phyloP scores from a whole-genome alignment of 2,113 vertebrate genomes.

The Dromas ardeola region DNA sequence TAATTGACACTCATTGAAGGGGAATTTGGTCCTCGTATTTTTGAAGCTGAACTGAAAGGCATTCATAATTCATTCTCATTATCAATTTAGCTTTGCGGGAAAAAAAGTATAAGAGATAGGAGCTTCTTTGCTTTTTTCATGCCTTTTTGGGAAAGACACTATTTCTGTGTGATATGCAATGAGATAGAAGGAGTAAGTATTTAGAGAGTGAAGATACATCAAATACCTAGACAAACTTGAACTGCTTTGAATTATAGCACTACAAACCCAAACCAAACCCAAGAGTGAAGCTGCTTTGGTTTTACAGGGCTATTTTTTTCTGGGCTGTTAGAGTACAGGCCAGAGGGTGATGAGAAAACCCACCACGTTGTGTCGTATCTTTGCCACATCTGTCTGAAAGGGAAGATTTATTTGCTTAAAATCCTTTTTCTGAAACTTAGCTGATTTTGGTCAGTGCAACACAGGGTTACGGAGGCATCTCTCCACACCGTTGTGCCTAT shows the following conservation, averaged over 20 bases:
- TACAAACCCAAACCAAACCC: neutral
- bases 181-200: neutral
- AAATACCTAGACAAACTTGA: neutral
- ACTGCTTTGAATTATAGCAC: neutral
- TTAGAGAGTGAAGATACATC: neutral
- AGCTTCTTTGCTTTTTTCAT: neutral
- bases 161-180: neutral
- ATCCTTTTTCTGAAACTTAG: neutral
- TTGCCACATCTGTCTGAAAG: neutral
- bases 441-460: neutral
- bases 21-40: neutral
- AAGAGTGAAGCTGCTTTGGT: neutral
- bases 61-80: conserved; percentile 52
- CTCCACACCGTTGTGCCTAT: neutral
- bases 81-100: conserved; percentile 16
- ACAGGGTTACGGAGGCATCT: accelerated
- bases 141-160: neutral
- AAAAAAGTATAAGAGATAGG: neutral
- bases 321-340: neutral
- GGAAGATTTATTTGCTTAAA: neutral
- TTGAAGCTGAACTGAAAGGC: conserved; percentile 58
- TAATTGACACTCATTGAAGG: neutral
- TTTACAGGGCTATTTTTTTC: neutral
- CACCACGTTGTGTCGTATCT: neutral
- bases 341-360: neutral